Evolutionary conservation across 2,797 vertebrate genomes (phyloP).

Genomic region (Chelonia mydas): DNA sequence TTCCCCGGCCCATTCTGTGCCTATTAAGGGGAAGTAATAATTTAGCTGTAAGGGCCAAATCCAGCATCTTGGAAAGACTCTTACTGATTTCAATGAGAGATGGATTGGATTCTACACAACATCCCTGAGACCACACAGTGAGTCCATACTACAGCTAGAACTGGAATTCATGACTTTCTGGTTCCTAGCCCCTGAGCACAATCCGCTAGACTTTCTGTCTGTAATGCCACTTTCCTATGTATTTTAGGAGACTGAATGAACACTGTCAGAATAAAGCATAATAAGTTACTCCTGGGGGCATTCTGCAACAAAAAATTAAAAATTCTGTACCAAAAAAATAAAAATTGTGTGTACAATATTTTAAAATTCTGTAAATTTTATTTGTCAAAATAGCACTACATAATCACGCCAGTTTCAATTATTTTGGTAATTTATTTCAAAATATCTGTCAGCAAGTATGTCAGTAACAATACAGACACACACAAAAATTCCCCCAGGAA

Average conservation of each 20-base stretch:
- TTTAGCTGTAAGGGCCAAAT: background rate
- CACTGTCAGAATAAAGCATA: background rate
- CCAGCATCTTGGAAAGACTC: background rate
- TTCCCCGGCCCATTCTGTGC: background rate
- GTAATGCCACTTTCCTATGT: background rate
- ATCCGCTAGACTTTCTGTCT: background rate
- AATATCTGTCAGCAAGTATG: no score
- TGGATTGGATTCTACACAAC: background rate
- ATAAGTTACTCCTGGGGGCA: background rate
- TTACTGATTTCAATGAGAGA: background rate
- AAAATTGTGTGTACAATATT: no score
- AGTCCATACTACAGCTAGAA: background rate
- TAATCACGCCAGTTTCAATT: no score
- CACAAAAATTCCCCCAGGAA: no score
- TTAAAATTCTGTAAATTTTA: no score
- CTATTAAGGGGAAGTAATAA: background rate
- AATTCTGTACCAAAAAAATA: no score
- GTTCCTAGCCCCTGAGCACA: background rate
- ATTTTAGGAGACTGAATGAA: background rate
- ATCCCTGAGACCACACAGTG: rapidly evolving
- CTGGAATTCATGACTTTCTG: background rate
- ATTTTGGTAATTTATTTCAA: no score
- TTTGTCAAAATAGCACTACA: no score
- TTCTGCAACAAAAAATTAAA: no score
- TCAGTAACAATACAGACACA: no score